Conservation (phyloP, 2,888 invertebrate species). For the Eilema caniola region DNA sequence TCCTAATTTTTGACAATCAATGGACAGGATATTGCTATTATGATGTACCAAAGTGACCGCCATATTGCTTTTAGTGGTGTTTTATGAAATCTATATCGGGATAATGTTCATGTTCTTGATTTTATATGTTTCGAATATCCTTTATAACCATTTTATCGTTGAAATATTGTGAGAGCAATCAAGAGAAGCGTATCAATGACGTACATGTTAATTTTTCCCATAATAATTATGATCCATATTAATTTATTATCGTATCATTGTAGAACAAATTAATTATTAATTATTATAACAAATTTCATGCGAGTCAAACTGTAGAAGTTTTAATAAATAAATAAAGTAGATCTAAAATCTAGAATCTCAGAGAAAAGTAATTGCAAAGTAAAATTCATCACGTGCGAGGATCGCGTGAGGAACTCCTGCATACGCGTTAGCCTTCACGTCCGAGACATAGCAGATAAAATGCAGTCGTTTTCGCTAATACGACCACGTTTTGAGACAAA, state of each 20-base stretch:
- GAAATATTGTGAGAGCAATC: constrained; percentile 32
- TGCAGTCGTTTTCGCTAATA: too few relatives aligned
- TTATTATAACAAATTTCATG: too few relatives aligned
- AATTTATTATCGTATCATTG: not conserved
- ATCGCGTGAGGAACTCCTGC: too few relatives aligned
- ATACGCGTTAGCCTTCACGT: too few relatives aligned
- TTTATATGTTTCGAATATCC: constrained; percentile 39
- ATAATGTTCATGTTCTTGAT: constrained; percentile 53
- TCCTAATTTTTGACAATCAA: constrained; percentile 86
- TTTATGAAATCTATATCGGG: constrained; percentile 60
- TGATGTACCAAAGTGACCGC: constrained; percentile 69
- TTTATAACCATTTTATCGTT: constrained; percentile 40
- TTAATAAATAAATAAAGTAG: too few relatives aligned
- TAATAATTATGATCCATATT: not conserved
- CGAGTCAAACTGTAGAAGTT: too few relatives aligned
- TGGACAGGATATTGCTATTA: constrained; percentile 86
- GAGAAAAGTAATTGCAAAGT: too few relatives aligned
- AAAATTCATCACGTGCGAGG: too few relatives aligned
- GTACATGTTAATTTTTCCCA: not conserved
- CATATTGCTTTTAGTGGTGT: constrained; percentile 53
- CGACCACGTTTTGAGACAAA: too few relatives aligned
- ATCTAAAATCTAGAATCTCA: too few relatives aligned
- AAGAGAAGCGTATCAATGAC: constrained; percentile 9
- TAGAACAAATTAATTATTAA: too few relatives aligned
- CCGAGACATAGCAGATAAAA: too few relatives aligned